Evolutionary conservation across 2,888 invertebrate species (phyloP), one percentile per base, ranked within the genome.

Genomic region (Tanytarsus gracilentus): DNA sequence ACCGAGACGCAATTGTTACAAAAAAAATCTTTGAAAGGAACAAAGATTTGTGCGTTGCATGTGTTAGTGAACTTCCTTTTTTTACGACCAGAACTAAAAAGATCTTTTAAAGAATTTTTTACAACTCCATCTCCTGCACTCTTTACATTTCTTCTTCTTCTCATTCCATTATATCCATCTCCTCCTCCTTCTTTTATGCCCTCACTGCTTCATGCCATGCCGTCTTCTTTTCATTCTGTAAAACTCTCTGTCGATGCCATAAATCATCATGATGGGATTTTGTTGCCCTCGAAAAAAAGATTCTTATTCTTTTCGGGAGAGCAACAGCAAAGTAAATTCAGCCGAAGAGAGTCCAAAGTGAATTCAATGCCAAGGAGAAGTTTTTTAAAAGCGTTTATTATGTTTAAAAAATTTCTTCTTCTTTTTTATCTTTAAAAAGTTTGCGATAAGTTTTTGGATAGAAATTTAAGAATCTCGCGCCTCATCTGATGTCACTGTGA

Each of bases 231-330:
- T 14, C 36, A 14, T 36, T 3, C 16, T 36, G n/a, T 36, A n/a
- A 14, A 14, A 36, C 21, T 50, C 50, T 50, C 9, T 14, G n/a
- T 23, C 27, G 18, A 11, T 26, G 52, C 33, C 52, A 52, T 52
- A 52, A 52, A 52, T 52, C 52, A 52, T 52, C 52, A 33, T 52
- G 52, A 52, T 52, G 52, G 52, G 52, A 52, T 33, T 52, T 49
- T 49, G 44, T 44, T 44, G 44, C 44, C 21, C 44, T 44, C 21
- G 23, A 44, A 44, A 44, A 44, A 18, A 44, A 44, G 23, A 23
- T 44, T 44, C 44, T 44, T 44, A 9, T 33, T 33, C 33, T 44
- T 44, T 44, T 44, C 44, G 44, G 44, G 23, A 44, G 11, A 44
- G 18, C 33, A 33, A 11, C n/a, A 18, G 21, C 44, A 18, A 44